Base-by-base conservation (phyloP, 1,140 invertebrate genomes). In the Papilio xuthus region DNA sequence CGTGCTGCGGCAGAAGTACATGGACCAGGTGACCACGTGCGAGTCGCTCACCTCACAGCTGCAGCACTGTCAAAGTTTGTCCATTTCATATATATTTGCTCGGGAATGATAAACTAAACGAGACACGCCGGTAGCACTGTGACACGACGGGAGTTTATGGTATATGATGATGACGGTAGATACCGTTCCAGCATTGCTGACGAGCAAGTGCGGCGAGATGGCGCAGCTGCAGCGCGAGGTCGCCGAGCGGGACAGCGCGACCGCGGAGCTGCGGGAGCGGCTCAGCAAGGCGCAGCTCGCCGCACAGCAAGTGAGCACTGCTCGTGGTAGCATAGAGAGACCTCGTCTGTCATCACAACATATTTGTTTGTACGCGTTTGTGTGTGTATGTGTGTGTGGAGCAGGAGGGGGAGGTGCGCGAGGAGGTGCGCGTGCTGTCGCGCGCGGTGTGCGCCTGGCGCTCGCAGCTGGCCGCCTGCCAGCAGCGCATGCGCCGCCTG, bases 1-100 rank as follows among this genome's bases (percentile, higher is more conserved):
- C 0, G 32, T 26, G 3, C 3, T 85, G 37, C 74, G 85, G 10
- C 42, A 80, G 4, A 76, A 20, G 0, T 74, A 67, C 4, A 70
- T 41, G 26, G 79, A 85, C 0, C 79, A 80, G 15, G 73, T 73
- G 37, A 53, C 37, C 2, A 47, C 67, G 23, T 86, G 86, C 60
- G 86, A 86, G 12, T 20, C 79, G 10, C 81, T 88, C n/a, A 74
- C 84, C 2, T 23, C 32, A 4, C 83, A 85, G 72, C 42, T 89
- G 18, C 81, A 85, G 28, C 85, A 86, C 37, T 72, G 83, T 7
- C 77, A 87, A 84, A 83, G 89, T 91, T 42, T 4, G 18, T 70
- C 32, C 6, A 18, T 10, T 7, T 28, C 60, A 20, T 4, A 63
- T 26, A n/a, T 63, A 23, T 7, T 23, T 44, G 2, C 7, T 44